Base-by-base conservation (phyloP, 2,797 vertebrate genomes). In the Labroides dimidiatus region DNA sequence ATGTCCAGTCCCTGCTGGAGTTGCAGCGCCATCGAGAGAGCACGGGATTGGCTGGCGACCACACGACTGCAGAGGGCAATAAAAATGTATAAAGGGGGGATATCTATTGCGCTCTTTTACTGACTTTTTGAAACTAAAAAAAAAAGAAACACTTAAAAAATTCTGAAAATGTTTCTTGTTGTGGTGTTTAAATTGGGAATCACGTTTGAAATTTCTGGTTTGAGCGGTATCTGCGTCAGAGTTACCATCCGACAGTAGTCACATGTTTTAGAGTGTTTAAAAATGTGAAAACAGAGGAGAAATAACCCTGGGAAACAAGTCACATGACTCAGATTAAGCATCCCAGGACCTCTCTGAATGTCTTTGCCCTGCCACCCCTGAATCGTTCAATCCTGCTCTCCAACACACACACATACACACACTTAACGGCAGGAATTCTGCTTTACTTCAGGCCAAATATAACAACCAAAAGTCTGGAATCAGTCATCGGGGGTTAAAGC, bases 1-100 rank as follows among this genome's bases (percentile, higher is more conserved):
- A 95, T 1, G 82, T 93, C 45, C 89, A 89, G 33, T 89, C 91
- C 14, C 88, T 94, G 37, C 78, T 92, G 75, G 92, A 93, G 69
- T 39, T 93, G 13, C 93, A 91, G 78, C 85, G 52, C 30, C 81
- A 62, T 36, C 67, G 69, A 48, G 72, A 63, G n/a, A 42, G 64
- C 39, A 11, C 73, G 36, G 30, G 24, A 42, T 24, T 27, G 10
- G 36, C 42, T 9, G 23, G 48, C 42, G 1, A 6, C 24, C 45
- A 53, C 9, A 60, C 71, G 0, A 16, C 44, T 0, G 23, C 6
- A 13, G 65, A 48, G 3, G 66, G 43, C 39, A 78, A 53, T 15
- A 0, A 0, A 33, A 15, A 16, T 16, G 9, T 14, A 10, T 10
- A 1, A 9, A 41, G 19, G 54, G 4, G 44, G 52, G 30, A 62